Conservation (phyloP, 37 sponge, comb jelly and placozoan species). For the Hexactinellida sp. region DNA sequence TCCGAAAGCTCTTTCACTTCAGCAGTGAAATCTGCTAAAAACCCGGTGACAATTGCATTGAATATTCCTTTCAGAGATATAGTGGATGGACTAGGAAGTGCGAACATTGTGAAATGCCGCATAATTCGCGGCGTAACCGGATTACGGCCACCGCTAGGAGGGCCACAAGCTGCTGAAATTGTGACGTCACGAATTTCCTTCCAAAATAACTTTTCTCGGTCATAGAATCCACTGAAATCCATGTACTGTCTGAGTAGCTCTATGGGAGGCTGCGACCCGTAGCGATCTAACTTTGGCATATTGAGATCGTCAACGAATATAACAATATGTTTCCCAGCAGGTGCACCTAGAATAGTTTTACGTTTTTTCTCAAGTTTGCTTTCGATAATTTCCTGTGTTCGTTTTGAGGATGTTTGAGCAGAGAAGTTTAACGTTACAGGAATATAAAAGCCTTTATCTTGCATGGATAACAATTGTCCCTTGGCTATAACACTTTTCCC, state of each 20-base stretch:
- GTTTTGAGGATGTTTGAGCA: slow-evolving; percentile 84
- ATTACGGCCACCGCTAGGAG: slow-evolving; percentile 97
- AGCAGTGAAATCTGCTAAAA: slow-evolving; percentile 82
- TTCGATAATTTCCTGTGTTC: slow-evolving; percentile 95
- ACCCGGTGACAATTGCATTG: slow-evolving; percentile 71
- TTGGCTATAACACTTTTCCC: slow-evolving; percentile 97
- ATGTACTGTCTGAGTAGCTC: slow-evolving; percentile 88
- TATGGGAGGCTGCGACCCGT: slow-evolving; percentile 98
- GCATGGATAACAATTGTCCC: slow-evolving; percentile 51
- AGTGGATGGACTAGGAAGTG: slow-evolving; percentile 71
- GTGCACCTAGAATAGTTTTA: slow-evolving; percentile 93
- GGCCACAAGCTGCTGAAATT: slow-evolving; percentile 94
- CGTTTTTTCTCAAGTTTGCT: slow-evolving; percentile 94
- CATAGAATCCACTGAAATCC: slow-evolving; percentile 95
- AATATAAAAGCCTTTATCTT: slow-evolving; percentile 45
- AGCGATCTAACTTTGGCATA: slow-evolving; percentile 98
- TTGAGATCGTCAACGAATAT: slow-evolving; percentile 96
- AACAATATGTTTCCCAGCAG: slow-evolving; percentile 77
- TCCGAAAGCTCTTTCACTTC: slow-evolving; percentile 78
- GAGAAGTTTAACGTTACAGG: slow-evolving; percentile 88
- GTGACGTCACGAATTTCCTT: slow-evolving; percentile 88
- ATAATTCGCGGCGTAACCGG: slow-evolving; percentile 89
- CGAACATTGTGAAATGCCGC: slow-evolving; percentile 92
- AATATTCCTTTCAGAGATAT: slow-evolving; percentile 77
- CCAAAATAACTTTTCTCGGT: slow-evolving; percentile 97